Evolutionary conservation across 2,113 vertebrate genomes (phyloP).

Genomic region (Fulica atra): DNA sequence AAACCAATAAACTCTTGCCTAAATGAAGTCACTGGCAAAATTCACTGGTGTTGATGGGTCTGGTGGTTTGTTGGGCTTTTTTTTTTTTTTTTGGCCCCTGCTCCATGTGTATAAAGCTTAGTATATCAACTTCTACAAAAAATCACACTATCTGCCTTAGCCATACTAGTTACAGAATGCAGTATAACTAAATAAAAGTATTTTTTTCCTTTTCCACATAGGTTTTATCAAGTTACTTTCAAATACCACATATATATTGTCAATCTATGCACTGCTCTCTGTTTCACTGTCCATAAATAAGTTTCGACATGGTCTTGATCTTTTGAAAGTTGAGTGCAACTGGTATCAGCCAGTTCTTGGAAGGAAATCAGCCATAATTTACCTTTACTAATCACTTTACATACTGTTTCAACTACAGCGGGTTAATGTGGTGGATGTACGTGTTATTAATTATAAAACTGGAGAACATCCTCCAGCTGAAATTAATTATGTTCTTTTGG

Average conservation of each 20-base stretch:
- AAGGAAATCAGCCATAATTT: background rate
- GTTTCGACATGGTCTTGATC: background rate
- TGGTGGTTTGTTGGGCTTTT: background rate
- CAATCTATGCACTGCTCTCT: background rate
- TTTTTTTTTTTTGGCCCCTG: background rate
- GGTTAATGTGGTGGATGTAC: background rate
- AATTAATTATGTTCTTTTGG: conserved; percentile 65
- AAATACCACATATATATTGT: background rate
- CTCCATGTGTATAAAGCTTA: background rate
- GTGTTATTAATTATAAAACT: conserved; percentile 68
- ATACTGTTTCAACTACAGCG: background rate
- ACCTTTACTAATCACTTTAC: conserved; percentile 47
- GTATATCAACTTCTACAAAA: background rate
- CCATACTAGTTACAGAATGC: background rate
- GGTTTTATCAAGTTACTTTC: background rate
- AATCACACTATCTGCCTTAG: background rate
- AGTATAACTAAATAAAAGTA: background rate
- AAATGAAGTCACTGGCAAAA: background rate
- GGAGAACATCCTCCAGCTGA: conserved; percentile 40
- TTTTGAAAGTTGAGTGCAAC: background rate
- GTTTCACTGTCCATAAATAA: background rate
- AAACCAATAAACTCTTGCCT: background rate
- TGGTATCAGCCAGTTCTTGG: background rate
- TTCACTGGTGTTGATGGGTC: background rate
- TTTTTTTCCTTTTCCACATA: background rate